These are phyloP conservation scores for Dromaius novaehollandiae DNA, from an alignment of 2,113 vertebrate genomes.

Conservation along the genomic window DNA sequence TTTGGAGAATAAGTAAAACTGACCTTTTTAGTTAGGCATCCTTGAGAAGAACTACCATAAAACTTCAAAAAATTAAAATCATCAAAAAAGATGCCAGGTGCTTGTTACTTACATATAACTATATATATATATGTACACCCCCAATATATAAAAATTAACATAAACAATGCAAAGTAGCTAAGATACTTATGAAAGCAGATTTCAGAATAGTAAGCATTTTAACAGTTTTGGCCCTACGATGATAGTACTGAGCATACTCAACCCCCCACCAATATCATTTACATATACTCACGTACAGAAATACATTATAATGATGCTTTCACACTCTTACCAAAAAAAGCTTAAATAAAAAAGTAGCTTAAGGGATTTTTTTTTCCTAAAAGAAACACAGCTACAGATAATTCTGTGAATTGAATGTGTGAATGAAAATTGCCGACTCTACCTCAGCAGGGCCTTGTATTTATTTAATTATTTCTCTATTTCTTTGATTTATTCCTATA, in stretches of 20 bases:
- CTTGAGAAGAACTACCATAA: not conserved
- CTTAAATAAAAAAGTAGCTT: not conserved
- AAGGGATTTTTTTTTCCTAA: not conserved
- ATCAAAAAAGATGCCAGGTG: not conserved
- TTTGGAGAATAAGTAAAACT: not conserved
- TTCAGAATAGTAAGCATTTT: not conserved
- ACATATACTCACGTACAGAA: not conserved
- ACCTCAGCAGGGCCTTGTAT: not conserved
- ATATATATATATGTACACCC: not conserved
- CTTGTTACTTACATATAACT: not conserved
- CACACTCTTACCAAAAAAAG: not conserved
- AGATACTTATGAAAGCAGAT: not conserved
- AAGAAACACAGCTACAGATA: not conserved
- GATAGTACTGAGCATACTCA: not conserved
- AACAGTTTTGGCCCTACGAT: not conserved
- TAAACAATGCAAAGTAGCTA: not conserved
- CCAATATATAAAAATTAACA: not conserved
- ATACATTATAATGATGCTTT: not conserved
- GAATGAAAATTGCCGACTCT: rapidly evolving
- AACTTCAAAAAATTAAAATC: not conserved
- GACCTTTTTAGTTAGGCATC: not conserved
- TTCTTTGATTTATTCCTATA: not conserved
- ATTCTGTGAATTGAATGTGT: rapidly evolving
- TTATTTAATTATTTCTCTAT: not conserved
- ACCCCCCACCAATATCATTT: not conserved